Percentiles rank a stretch among this genome's conserved stretches.
Conservation (phyloP, 2,888 invertebrate species). For the Macrosiphum euphorbiae region DNA sequence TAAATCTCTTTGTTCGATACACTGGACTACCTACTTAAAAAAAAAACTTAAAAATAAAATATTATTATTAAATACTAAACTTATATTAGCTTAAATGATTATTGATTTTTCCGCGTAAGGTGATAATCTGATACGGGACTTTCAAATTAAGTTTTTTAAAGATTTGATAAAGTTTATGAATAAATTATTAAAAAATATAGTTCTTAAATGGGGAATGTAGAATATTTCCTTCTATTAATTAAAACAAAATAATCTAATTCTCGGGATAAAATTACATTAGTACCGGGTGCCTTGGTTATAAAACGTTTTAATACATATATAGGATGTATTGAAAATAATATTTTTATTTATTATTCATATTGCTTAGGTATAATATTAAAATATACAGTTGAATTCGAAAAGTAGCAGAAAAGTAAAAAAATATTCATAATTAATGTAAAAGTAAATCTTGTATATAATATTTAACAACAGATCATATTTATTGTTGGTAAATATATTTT, state of each 20-base stretch:
- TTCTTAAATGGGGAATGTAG: background rate
- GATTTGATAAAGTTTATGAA: background rate
- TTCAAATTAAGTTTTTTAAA: no score
- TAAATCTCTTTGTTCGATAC: no score
- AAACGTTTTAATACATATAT: background rate
- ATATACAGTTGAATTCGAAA: background rate
- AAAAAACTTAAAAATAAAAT: no score
- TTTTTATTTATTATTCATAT: slow-evolving; percentile 20
- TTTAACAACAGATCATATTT: slow-evolving; percentile 9
- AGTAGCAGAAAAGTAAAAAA: background rate
- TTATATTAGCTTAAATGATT: no score
- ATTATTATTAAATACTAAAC: no score
- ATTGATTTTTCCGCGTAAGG: no score
- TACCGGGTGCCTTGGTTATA: background rate
- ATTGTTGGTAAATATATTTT: background rate
- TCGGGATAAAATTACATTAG: background rate
- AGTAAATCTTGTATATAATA: slow-evolving; percentile 8
- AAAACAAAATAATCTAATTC: background rate
- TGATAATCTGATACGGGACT: no score
- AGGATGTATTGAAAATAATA: slow-evolving; percentile 16
- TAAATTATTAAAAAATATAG: background rate
- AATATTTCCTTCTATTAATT: background rate
- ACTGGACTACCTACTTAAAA: no score
- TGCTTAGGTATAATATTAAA: background rate
- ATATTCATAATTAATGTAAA: background rate